Evolutionary conservation across 2,797 vertebrate genomes (phyloP), one percentile per base, ranked within the genome.

Genomic region (Etheostoma nigrum): DNA sequence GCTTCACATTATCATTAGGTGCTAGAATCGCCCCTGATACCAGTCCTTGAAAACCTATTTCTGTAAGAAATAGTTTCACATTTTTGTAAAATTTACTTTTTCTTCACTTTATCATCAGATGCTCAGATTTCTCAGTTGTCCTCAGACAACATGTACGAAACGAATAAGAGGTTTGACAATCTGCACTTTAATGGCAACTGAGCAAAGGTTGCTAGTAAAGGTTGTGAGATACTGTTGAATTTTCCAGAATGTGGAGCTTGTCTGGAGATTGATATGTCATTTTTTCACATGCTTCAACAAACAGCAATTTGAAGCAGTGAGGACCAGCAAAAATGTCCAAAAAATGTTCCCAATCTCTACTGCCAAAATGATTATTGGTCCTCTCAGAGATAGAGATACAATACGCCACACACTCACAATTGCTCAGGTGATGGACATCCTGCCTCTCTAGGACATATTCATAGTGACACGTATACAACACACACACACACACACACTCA

Each of bases 341-440:
- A 59, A 36, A 49, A 19, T 3, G 0, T 12, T 16, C 30, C 12
- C 30, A 53, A 48, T 48, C n/a, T n/a, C n/a, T n/a, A 49, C 47
- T 6, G 16, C 8, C n/a, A 25, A 57, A 73, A 15, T 25, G 63
- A n/a, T 66, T 51, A 77, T 25, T 1, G 1, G n/a, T 54, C 74
- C 45, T 61, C 51, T 54, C 40, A 36, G 61, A 73, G 44, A 73
- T 6, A 36, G 2, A 51, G 64, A 49, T 12, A 63, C 16, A 5
- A 58, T 48, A 57, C 16, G 44, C 57, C 19, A 44, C 30, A 13
- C 53, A 30, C 33, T 14, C 16, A 58, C 16, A 58, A 64, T 23
- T 95, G 1, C 92, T 96, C 62, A 95, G 95, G 95, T 95, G 76
- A 74, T 25, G 2, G 6, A 2, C 53, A 5, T 1, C 4, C 4